These are phyloP conservation scores for Saimiri boliviensis DNA, from an alignment of 2,113 vertebrate species.

Conservation along the genomic window DNA sequence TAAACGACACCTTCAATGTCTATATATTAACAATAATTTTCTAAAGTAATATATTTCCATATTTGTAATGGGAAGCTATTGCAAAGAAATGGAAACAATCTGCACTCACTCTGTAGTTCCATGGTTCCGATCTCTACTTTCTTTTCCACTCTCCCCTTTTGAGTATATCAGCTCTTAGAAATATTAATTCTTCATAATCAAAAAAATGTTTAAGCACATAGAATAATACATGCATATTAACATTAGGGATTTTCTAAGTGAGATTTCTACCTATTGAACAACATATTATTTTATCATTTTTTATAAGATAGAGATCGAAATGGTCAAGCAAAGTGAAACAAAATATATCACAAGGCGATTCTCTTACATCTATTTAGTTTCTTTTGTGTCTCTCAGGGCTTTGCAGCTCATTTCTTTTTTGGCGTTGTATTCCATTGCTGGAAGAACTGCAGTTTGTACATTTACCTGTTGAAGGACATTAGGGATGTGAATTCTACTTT, in stretches of 20 bases:
- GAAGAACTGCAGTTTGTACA: not conserved
- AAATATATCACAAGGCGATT: not conserved
- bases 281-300: constrained; percentile 24
- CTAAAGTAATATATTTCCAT: not conserved
- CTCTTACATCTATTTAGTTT: constrained; percentile 20
- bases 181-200: not conserved
- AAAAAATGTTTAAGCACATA: not conserved
- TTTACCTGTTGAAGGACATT: not conserved
- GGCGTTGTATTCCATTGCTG: no score
- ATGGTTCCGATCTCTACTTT: not conserved
- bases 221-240: not conserved
- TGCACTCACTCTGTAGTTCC: not conserved
- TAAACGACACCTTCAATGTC: not conserved
- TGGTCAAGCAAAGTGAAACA: not conserved
- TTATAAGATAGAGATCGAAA: constrained; percentile 34
- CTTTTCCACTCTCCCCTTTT: not conserved
- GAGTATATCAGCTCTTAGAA: not conserved
- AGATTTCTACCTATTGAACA: constrained; percentile 36
- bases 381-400: no score
- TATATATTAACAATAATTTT: not conserved
- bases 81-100: not conserved
- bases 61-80: not conserved
- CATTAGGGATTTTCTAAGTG: not conserved
- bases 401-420: no score
- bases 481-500: not conserved